These are phyloP conservation scores for Corvus hawaiiensis DNA, from an alignment of 2,113 vertebrate species.

Conservation along the genomic window DNA sequence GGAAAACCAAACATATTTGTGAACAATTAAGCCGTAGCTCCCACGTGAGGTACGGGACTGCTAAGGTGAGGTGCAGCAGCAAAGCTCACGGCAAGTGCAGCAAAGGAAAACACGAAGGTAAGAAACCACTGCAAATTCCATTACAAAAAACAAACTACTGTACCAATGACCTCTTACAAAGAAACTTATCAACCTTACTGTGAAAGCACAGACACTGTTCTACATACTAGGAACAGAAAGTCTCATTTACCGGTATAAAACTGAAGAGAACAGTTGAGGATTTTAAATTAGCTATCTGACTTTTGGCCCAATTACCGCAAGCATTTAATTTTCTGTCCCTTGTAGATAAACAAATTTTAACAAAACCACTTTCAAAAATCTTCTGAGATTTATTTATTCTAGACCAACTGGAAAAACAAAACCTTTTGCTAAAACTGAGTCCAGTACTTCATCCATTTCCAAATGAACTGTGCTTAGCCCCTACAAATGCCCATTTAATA, in stretches of 20 bases:
- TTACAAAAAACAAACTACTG: neutral
- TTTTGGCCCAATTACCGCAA: neutral
- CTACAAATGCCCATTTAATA: neutral
- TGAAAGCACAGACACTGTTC: neutral
- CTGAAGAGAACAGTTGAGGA: neutral
- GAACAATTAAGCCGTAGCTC: neutral
- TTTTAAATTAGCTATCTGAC: neutral
- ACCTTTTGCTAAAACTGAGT: neutral
- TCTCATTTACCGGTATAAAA: neutral
- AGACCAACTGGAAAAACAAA: neutral
- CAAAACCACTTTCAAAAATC: neutral
- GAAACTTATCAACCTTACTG: neutral
- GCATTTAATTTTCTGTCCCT: neutral
- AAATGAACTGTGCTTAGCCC: neutral
- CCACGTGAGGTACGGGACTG: neutral
- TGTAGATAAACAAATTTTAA: neutral
- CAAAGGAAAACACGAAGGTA: neutral
- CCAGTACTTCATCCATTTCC: neutral
- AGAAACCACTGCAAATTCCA: neutral
- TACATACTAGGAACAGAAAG: neutral
- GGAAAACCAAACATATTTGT: neutral
- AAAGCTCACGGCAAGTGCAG: rapidly evolving
- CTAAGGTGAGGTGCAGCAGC: neutral
- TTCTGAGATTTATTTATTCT: neutral
- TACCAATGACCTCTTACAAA: neutral